phyloP scores from a whole-genome alignment of 1,140 invertebrate species.

The Kradibia gibbosae region DNA sequence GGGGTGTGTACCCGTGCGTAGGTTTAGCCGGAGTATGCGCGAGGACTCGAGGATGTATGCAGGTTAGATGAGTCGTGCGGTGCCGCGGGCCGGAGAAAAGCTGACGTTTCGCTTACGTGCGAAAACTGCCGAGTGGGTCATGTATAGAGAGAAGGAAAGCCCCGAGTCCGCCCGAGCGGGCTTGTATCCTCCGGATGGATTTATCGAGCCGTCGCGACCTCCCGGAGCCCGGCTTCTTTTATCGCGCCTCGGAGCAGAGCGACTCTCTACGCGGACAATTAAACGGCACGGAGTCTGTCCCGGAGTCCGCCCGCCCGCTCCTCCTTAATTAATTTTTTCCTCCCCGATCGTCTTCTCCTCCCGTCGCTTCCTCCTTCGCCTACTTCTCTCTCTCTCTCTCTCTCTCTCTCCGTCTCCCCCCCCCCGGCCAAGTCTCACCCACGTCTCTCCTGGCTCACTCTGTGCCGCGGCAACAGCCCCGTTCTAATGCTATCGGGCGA shows the following conservation, averaged over 20 bases:
- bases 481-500: background rate
- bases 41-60: background rate
- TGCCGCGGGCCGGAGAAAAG: slow-evolving; percentile 54
- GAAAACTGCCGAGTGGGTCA: slow-evolving; percentile 57
- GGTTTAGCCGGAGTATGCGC: too few species aligned
- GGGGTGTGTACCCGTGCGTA: background rate
- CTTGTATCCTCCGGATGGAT: slow-evolving; percentile 41
- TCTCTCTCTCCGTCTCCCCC: background rate
- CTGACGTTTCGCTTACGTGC: slow-evolving; percentile 70
- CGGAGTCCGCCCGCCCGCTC: background rate
- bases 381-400: background rate
- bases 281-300: background rate
- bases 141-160: background rate
- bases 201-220: slow-evolving; percentile 45
- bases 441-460: background rate
- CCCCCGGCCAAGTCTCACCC: background rate
- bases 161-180: background rate
- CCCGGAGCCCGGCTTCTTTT: background rate
- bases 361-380: background rate
- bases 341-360: background rate
- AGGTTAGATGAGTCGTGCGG: slow-evolving; percentile 4
- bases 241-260: background rate
- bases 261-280: slow-evolving; percentile 4
- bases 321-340: slow-evolving; percentile 11
- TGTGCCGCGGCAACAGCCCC: too few species aligned